phyloP scores from a whole-genome alignment of 2,113 vertebrate genomes.

The Hiodon alosoides region DNA sequence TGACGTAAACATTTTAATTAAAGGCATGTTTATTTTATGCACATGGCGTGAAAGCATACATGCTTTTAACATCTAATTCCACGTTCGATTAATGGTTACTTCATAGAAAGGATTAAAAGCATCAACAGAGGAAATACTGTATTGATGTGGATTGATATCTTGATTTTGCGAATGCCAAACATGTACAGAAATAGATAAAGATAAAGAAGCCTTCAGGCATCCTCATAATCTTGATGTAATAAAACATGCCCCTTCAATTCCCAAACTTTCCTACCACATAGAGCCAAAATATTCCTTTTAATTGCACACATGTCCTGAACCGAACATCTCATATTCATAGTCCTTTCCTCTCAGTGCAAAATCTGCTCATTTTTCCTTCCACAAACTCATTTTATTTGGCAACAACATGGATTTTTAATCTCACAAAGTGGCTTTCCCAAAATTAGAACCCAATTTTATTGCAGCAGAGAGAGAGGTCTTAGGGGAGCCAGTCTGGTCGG shows the following conservation, averaged over 20 bases:
- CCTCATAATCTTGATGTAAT: neutral
- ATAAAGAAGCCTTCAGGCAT: too few species aligned
- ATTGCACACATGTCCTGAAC: neutral
- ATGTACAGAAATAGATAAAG: neutral
- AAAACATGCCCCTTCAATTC: too few species aligned
- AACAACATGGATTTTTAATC: neutral
- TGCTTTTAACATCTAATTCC: too few species aligned
- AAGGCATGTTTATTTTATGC: too few species aligned
- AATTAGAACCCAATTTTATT: conserved; percentile 15
- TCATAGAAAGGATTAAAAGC: too few species aligned
- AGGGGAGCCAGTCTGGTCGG: conserved; percentile 9
- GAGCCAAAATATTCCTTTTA: neutral
- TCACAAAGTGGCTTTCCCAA: conserved; percentile 9
- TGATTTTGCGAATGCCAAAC: neutral
- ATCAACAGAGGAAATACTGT: neutral
- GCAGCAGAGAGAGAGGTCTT: conserved; percentile 7
- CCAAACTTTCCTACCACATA: too few species aligned
- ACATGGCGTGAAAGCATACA: too few species aligned
- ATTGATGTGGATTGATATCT: neutral
- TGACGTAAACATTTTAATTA: too few species aligned
- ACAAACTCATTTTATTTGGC: conserved; percentile 6
- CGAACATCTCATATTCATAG: neutral
- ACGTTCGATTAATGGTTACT: too few species aligned
- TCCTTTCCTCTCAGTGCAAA: neutral
- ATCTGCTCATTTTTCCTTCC: neutral